Base-by-base conservation (phyloP, 2,888 invertebrate species). In the Rhamnusium bicolor region DNA sequence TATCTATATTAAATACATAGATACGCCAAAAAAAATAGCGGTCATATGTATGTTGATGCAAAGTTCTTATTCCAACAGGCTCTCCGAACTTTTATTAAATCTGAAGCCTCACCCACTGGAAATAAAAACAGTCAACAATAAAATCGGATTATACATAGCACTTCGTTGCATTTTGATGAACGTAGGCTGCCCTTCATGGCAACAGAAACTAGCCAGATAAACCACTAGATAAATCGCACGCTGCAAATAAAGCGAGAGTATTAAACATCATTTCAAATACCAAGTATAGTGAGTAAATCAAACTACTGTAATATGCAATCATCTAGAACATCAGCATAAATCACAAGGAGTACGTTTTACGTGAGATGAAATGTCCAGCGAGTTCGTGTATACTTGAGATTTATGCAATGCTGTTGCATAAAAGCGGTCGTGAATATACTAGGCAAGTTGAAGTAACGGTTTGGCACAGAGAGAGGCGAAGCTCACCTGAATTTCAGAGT, bases 231-330 rank as follows among this genome's bases (percentile, higher is more conserved):
- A 51, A 18, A 51, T 8, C 16, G 49, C 7, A 18, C 51, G 18
- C 51, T 18, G 51, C 18, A 51, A 51, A 51, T 51, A 51, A 19
- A 51, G 18, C 51, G 19, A 51, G 51, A 8, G 51, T 4, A n/a
- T 40, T 51, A 29, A 53, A 65, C 53, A 14, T 29, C 51, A 27
- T 46, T 51, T 51, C 65, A 29, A 51, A 40, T 18, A 16, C 0
- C 65, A 27, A 21, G 29, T 27, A n/a, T 6, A 51, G 8, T 14
- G 49, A 51, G 65, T 65, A 65, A 65, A 65, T 27, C 51, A 53
- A 29, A 7, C 21, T 16, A 24, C 10, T 65, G 18, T 21, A 62
- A 62, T 51, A 65, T 51, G 51, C 29, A 51, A 65, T 65, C 65
- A 51, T 51, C 51, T 46, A 4, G n/a, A 12, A n/a, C 65, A 51